Evolutionary conservation across 2,888 invertebrate species (phyloP).

Genomic region (Drosophila fulvimacula): DNA sequence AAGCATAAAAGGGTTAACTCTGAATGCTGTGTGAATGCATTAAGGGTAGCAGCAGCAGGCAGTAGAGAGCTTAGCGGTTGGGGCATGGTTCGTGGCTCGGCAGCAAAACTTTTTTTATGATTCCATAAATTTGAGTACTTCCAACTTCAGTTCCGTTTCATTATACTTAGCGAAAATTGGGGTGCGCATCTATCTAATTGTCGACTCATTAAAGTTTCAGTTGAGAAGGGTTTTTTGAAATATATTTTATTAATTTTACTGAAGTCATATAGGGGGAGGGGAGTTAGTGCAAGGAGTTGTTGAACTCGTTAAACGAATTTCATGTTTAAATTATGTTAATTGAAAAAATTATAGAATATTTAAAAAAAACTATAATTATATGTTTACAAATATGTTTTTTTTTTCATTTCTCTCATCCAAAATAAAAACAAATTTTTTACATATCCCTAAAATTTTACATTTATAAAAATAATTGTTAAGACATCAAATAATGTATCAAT

Average conservation of each 20-base stretch:
- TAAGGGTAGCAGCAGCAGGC: not conserved
- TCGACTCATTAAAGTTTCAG: constrained; percentile 1
- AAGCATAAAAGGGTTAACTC: constrained; percentile 37
- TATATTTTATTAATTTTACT: not conserved
- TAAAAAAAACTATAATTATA: too few relatives aligned
- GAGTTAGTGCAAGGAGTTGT: not conserved
- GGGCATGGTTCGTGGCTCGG: not conserved
- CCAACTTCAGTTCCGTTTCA: constrained; percentile 32
- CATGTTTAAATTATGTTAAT: too few relatives aligned
- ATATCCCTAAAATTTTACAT: too few relatives aligned
- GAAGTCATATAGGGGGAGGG: not conserved
- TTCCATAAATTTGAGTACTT: constrained; percentile 3
- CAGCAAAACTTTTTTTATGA: constrained; percentile 20
- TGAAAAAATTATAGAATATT: too few relatives aligned
- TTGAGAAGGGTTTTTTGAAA: not conserved
- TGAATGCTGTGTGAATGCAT: constrained; percentile 19
- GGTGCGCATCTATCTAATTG: constrained; percentile 4
- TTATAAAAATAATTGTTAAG: too few relatives aligned
- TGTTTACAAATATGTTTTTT: too few relatives aligned
- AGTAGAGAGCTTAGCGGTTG: not conserved
- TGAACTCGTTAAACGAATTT: not conserved
- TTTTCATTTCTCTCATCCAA: too few relatives aligned
- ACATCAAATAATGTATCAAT: too few relatives aligned
- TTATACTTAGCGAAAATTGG: not conserved
- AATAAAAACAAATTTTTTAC: too few relatives aligned